Base-by-base conservation (phyloP, 1,140 invertebrate species). In the Brachionus sp. region DNA sequence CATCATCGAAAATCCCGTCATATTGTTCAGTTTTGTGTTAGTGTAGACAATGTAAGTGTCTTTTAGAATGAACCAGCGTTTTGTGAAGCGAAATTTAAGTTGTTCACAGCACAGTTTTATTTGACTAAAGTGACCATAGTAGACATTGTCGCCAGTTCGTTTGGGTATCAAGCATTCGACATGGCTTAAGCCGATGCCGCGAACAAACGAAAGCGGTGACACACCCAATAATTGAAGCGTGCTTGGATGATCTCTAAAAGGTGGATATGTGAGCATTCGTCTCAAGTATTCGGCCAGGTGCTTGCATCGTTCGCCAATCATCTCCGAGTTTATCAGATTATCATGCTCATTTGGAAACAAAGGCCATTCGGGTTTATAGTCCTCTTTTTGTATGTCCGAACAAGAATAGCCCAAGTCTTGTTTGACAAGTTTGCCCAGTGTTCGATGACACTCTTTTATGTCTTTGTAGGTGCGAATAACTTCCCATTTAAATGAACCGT, bases 41-140 rank as follows among this genome's bases (percentile, higher is more conserved):
- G 42, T 77, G 44, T 83, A 83, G 13, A 62, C 66, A 25, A 83
- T 83, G 35, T 73, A 83, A 39, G 42, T 53, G 29, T 83, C 82
- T 42, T 70, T 83, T 4, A 83, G n/a, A 19, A 83, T 75, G 13
- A 83, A 77, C 82, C 82, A 83, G 25, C 68, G 39, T 44, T 70
- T 70, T 23, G 37, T 19, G 57, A 53, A 50, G 33, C 23, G 44
- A 39, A 82, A 39, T 82, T 82, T 82, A 1, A 39, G 13, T 0
- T 66, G 64, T 35, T 82, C 80, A 23, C 80, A 82, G 23, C 57
- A 82, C n/a, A 82, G 23, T 70, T 66, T 66, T 23, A 82, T 35
- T 46, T 57, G 80, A 42, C 57, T 66, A 37, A 66, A 82, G 16
- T 46, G 39, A 35, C 80, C 57, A 50, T 82, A 66, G 35, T 66